phyloP scores from a whole-genome alignment of 2,797 vertebrate species.

The Falco concolor region DNA sequence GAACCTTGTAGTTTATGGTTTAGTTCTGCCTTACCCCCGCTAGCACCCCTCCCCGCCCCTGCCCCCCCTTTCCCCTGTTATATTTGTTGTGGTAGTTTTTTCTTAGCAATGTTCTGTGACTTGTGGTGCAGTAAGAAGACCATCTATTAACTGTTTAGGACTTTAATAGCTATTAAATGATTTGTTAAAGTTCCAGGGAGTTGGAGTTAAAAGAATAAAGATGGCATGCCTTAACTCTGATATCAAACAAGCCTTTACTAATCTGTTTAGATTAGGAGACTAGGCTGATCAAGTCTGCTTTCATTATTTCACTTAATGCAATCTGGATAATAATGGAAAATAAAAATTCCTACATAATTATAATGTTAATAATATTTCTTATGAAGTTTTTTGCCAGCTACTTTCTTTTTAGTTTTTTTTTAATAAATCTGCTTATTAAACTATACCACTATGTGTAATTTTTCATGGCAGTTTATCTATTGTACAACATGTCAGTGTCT shows the following conservation, averaged over 20 bases:
- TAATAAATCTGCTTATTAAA: background rate
- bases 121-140: background rate
- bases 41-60: accelerated
- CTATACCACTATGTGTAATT: background rate
- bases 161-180: background rate
- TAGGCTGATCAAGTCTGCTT: background rate
- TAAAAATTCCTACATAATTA: background rate
- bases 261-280: background rate
- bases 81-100: background rate
- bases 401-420: background rate
- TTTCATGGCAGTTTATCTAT: background rate
- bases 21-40: no score
- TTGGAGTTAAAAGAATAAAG: background rate
- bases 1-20: background rate
- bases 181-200: background rate
- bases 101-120: background rate
- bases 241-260: background rate
- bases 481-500: background rate
- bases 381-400: background rate
- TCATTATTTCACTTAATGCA: background rate
- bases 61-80: accelerated
- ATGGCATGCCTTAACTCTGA: background rate
- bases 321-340: background rate
- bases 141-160: background rate
- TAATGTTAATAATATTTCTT: background rate